Evolutionary conservation across 2,888 invertebrate species (phyloP), one percentile per base, ranked within the genome.

Genomic region (Lagria hirta): DNA sequence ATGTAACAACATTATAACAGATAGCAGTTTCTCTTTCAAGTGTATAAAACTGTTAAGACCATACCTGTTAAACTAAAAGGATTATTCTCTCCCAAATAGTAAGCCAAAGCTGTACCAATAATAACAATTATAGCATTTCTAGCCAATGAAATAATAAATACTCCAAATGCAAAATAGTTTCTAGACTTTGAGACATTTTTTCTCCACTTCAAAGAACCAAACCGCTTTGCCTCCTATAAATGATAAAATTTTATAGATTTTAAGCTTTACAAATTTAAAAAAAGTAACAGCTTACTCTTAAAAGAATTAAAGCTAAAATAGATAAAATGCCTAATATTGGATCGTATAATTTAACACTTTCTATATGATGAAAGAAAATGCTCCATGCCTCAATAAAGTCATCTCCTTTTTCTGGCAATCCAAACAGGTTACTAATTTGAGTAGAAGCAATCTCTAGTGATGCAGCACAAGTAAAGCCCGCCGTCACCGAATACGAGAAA

Each of bases 391-490:
- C 73, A 3, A 87, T 62, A 60, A 88, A 86, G 0, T 80, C 82
- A 49, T 81, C 76, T 7, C 84, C 80, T 22, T 78, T 77, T 37
- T 79, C 73, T 30, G 68, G 56, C n/a, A 87, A 75, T 23, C 88
- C 86, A 45, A 90, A 77, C 2, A 91, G 72, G 1, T 82, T 77
- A 61, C 84, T 87, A 6, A 91, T 71, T 66, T 93, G 92, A 0
- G 88, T 82, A 1, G 85, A 83, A 2, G 82, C 88, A 53, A 93
- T 91, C 34, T 87, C 89, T 26, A 91, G 64, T 7, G 92, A 89
- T 0, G 92, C 92, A 0, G 90, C 90, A 4, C 87, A 81, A 0
- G 90, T 90, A 64, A 93, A 93, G 0, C 88, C 91, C 27, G 84
- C 81, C 17, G 88, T 88, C 2, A 92, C 89, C 0, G 92, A 90